Conservation (phyloP, 2,888 invertebrate species). For the Dendrolimus pini region DNA sequence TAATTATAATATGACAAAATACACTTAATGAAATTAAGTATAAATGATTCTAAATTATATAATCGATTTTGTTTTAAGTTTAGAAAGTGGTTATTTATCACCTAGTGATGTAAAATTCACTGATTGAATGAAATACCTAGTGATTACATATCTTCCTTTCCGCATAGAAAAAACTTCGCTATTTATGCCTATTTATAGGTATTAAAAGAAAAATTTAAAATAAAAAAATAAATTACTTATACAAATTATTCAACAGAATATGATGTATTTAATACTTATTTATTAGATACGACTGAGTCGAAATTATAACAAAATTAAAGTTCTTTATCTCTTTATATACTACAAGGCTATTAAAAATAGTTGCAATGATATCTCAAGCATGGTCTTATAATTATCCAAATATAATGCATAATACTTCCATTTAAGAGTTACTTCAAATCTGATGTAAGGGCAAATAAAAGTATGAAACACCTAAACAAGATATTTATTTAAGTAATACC, state of each 20-base stretch:
- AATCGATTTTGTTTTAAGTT: constrained; percentile 32
- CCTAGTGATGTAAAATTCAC: constrained; percentile 48
- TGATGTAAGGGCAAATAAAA: too few species aligned
- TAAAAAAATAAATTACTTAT: constrained; percentile 27
- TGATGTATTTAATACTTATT: constrained; percentile 15
- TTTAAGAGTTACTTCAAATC: too few species aligned
- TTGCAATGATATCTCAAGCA: too few species aligned
- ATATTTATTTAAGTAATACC: too few species aligned
- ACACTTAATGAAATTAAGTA: constrained; percentile 64
- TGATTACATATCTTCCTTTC: constrained; percentile 60
- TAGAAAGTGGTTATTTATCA: constrained; percentile 37
- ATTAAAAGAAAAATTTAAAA: constrained; percentile 33
- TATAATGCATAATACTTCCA: too few species aligned
- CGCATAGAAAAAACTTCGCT: constrained; percentile 34
- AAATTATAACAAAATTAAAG: constrained; percentile 7
- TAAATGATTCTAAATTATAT: constrained; percentile 47
- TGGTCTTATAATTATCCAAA: too few species aligned
- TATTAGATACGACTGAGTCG: constrained; percentile 18
- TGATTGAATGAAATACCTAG: constrained; percentile 35
- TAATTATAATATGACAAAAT: constrained; percentile 12
- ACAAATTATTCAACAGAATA: constrained; percentile 23
- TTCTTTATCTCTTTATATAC: too few species aligned
- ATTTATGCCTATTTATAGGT: constrained; percentile 30
- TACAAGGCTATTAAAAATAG: too few species aligned
- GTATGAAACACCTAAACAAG: too few species aligned